Conservation (phyloP, 2,888 invertebrate species). For the Corbicula japonica region DNA sequence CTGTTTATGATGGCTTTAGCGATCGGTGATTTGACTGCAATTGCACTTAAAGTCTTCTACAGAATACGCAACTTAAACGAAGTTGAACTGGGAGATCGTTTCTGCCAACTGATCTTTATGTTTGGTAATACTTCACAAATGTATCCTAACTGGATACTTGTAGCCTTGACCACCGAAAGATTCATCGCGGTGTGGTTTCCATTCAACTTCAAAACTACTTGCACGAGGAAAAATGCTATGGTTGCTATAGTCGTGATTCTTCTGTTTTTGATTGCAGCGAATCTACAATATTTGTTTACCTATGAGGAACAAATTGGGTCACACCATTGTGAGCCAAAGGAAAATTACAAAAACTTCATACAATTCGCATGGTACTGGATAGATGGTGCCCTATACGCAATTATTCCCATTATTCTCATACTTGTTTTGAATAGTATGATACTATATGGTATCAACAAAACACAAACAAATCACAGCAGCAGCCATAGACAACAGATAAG, state of each 20-base stretch:
- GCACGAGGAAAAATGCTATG: conserved; percentile 67
- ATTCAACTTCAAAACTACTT: conserved; percentile 73
- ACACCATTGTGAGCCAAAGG: conserved; percentile 59
- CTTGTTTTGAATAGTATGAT: conserved; percentile 76
- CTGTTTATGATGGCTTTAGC: conserved; percentile 77
- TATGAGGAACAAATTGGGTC: conserved; percentile 55
- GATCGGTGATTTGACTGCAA: conserved; percentile 74
- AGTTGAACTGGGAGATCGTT: conserved; percentile 64
- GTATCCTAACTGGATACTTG: conserved; percentile 82
- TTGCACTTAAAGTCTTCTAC: conserved; percentile 72
- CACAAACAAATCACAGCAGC: too few relatives aligned
- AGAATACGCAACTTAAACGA: conserved; percentile 69
- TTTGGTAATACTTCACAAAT: conserved; percentile 73
- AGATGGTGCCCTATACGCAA: conserved; percentile 75
- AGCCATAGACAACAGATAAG: conserved; percentile 68
- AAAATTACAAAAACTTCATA: conserved; percentile 63
- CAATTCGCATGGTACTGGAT: conserved; percentile 77
- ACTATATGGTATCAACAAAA: too few relatives aligned
- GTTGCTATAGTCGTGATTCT: conserved; percentile 59
- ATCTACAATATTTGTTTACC: conserved; percentile 72
- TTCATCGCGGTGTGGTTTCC: conserved; percentile 83
- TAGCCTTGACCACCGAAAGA: conserved; percentile 80
- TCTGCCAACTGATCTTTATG: conserved; percentile 76
- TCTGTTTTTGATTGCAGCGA: conserved; percentile 66
- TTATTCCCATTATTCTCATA: conserved; percentile 75